Conservation (phyloP, 2,113 vertebrate species). For the Esox niger region DNA sequence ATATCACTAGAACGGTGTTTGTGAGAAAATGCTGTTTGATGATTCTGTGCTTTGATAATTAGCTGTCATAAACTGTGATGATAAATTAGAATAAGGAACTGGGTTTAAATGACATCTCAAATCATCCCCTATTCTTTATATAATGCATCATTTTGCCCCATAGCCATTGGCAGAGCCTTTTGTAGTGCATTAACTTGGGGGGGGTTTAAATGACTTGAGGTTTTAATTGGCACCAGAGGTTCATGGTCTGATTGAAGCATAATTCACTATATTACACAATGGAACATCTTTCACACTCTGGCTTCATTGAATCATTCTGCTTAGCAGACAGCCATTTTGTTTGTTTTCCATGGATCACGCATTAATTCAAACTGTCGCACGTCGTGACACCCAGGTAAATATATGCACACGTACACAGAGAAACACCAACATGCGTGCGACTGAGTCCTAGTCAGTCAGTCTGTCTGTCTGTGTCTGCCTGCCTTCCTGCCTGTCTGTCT, state of each 20-base stretch:
- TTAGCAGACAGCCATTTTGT: constrained; percentile 50
- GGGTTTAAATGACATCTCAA: too few species aligned
- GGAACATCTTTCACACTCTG: constrained; percentile 88
- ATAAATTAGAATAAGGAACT: too few species aligned
- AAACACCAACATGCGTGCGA: constrained; percentile 62
- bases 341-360: constrained; percentile 19
- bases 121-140: constrained; percentile 19
- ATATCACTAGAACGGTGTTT: constrained; percentile 10
- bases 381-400: background rate
- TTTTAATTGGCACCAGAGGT: constrained; percentile 42
- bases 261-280: constrained; percentile 51
- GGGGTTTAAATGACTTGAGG: constrained; percentile 10
- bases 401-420: constrained; percentile 33
- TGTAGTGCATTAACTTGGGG: too few species aligned
- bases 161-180: too few species aligned
- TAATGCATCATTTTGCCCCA: background rate
- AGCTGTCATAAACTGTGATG: too few species aligned
- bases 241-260: constrained; percentile 41
- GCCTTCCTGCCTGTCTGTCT: constrained; percentile 48
- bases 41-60: constrained; percentile 3
- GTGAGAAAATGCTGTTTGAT: constrained; percentile 29
- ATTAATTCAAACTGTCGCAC: constrained; percentile 30
- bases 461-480: constrained; percentile 44
- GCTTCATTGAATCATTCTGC: constrained; percentile 46
- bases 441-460: constrained; percentile 66